Conservation (phyloP, 2,888 invertebrate species). For the Drosophila barbarae region DNA sequence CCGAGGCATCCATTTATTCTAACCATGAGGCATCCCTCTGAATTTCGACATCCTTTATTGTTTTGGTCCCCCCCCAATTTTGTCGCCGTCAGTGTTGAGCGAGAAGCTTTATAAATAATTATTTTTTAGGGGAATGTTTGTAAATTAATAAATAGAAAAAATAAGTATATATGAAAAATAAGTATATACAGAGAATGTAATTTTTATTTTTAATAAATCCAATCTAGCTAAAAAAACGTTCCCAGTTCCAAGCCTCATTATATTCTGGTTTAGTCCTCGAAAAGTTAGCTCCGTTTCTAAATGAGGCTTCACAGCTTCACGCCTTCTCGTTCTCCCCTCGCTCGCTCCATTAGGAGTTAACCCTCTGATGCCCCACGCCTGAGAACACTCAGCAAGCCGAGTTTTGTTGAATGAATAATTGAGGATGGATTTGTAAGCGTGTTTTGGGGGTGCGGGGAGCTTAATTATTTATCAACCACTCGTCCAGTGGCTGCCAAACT, state of each 20-base stretch:
- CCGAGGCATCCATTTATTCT: constrained; percentile 7
- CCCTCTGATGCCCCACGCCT: constrained; percentile 8
- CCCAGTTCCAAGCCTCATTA: not conserved
- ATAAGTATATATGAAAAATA: not conserved
- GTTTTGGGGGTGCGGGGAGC: constrained; percentile 27
- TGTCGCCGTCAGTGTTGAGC: not conserved
- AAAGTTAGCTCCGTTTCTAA: constrained; percentile 46
- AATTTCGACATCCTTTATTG: not conserved
- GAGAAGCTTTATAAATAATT: not conserved
- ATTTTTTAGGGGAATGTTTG: not conserved
- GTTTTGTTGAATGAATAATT: constrained; percentile 62
- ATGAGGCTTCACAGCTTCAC: constrained; percentile 65
- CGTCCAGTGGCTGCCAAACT: constrained; percentile 59
- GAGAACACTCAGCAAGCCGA: constrained; percentile 22
- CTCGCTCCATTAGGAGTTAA: constrained; percentile 48
- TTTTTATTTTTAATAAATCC: too few species aligned
- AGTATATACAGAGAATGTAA: too few species aligned
- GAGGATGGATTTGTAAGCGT: constrained; percentile 57
- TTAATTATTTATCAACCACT: constrained; percentile 58
- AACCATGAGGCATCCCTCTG: not conserved
- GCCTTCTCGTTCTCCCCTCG: constrained; percentile 37
- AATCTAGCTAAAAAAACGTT: not conserved
- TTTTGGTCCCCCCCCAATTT: not conserved
- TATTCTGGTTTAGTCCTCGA: not conserved
- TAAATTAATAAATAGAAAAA: not conserved